These are phyloP conservation scores for Dendrolimus punctatus DNA, from an alignment of 1,140 invertebrate genomes.

Conservation along the genomic window DNA sequence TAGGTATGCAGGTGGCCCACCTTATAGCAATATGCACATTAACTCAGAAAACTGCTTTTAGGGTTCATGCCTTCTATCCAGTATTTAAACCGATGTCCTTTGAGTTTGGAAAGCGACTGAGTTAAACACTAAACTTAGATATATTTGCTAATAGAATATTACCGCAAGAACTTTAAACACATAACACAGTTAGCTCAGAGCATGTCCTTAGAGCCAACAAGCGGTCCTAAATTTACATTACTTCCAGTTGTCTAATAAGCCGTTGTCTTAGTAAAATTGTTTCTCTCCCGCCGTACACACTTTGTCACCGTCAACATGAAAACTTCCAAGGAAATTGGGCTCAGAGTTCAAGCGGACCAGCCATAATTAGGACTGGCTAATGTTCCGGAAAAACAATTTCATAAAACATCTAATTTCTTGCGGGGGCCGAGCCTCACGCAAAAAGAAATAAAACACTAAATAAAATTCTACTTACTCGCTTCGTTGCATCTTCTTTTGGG, in stretches of 20 bases:
- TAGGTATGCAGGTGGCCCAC: no score
- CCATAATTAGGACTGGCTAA: constrained; percentile 65
- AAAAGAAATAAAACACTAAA: constrained; percentile 67
- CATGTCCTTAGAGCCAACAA: background rate
- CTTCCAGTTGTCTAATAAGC: constrained; percentile 27
- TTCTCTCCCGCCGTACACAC: constrained; percentile 22
- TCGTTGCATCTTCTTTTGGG: constrained; percentile 40
- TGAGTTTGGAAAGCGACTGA: no score
- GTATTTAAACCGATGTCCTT: no score
- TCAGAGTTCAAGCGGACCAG: constrained; percentile 34
- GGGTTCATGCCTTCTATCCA: no score
- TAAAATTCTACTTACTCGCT: constrained; percentile 62
- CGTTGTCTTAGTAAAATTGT: constrained; percentile 25
- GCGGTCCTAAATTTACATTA: constrained; percentile 25
- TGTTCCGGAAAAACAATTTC: constrained; percentile 69
- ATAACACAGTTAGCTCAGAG: no score
- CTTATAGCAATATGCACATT: no score
- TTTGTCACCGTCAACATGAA: constrained; percentile 59
- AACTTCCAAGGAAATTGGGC: constrained; percentile 57
- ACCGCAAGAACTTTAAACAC: no score
- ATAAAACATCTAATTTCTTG: constrained; percentile 64
- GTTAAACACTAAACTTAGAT: no score
- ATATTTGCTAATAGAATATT: no score
- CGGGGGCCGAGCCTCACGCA: constrained; percentile 34
- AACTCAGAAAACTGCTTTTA: no score